Conservation (phyloP, 1,140 invertebrate genomes). For the Acromyrmex charruanus region DNA sequence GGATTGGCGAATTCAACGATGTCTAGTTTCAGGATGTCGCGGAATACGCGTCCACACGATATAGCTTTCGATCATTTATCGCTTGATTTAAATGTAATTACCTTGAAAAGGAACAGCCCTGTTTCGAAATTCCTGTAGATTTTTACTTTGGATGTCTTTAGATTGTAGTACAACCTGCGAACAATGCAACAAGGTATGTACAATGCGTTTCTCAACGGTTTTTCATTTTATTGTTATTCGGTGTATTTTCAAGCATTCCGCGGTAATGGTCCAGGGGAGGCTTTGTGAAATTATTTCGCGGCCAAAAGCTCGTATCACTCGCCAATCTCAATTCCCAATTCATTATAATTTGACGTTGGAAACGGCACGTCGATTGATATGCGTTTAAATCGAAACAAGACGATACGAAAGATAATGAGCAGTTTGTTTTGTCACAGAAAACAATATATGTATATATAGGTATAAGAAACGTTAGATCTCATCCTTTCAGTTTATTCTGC, state of each 20-base stretch:
- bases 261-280: constrained; percentile 9
- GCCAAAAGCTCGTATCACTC: constrained; percentile 16
- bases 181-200: constrained; percentile 79
- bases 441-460: neutral
- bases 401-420: constrained; percentile 52
- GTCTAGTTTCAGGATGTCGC: neutral
- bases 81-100: constrained; percentile 73
- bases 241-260: constrained; percentile 54
- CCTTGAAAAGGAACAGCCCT: constrained; percentile 76
- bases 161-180: constrained; percentile 78
- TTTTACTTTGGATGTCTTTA: constrained; percentile 79
- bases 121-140: constrained; percentile 76
- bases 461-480: constrained; percentile 4
- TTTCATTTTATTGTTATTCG: constrained; percentile 45
- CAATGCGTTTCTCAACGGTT: constrained; percentile 73
- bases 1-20: constrained; percentile 37
- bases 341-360: neutral
- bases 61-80: constrained; percentile 66
- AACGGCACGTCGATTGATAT: neutral
- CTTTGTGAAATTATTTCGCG: constrained; percentile 13
- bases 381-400: neutral
- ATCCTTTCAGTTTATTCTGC: neutral
- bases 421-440: constrained; percentile 47
- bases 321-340: constrained; percentile 48
- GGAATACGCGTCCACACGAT: neutral